Base-by-base conservation (phyloP, 2,797 vertebrate species). In the Dipus sagitta region DNA sequence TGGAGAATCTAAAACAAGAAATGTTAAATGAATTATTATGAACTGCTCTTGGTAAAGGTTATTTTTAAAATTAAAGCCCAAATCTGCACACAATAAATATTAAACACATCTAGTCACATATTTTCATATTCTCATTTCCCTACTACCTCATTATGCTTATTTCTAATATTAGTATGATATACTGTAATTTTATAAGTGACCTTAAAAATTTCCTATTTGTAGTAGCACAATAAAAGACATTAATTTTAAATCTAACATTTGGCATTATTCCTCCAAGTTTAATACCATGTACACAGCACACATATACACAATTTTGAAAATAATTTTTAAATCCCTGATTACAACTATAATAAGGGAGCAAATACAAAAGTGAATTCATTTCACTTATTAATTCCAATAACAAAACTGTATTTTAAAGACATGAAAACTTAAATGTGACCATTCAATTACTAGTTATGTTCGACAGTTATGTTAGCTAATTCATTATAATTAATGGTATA, bases 1-100 rank as follows among this genome's bases (percentile, higher is more conserved):
- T 26, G 98, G 97, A 95, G 88, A 97, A 93, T 82, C 98, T 98
- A 94, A 93, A 98, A 96, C 70, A 90, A 88, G 70, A 95, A 78
- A 87, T 72, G 20, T 86, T 94, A 75, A 38, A 76, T 85, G 32
- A 91, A 85, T 72, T 32, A 83, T 96, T 86, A 91, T 71, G 15
- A 95, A 67, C 60, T 15, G 11, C 76, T 75, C 60, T 92, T 93
- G 42, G 75, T 74, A 94, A 93, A 92, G 38, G 86, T 62, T 12
- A 85, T 64, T 90, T 93, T 96, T 68, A 86, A 95, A 95, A 96
- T 78, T 60, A 93, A 94, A 92, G 11, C 20, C 47, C 72, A 96
- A 97, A 94, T 67, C 54, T 91, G 7, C 62, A 88, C 88, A 92
- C 12, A 78, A 79, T 18, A 82, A 87, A 74, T 65, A 87, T 3